These are phyloP conservation scores for Philonicus albiceps DNA, from an alignment of 2,888 invertebrate species.

Conservation along the genomic window DNA sequence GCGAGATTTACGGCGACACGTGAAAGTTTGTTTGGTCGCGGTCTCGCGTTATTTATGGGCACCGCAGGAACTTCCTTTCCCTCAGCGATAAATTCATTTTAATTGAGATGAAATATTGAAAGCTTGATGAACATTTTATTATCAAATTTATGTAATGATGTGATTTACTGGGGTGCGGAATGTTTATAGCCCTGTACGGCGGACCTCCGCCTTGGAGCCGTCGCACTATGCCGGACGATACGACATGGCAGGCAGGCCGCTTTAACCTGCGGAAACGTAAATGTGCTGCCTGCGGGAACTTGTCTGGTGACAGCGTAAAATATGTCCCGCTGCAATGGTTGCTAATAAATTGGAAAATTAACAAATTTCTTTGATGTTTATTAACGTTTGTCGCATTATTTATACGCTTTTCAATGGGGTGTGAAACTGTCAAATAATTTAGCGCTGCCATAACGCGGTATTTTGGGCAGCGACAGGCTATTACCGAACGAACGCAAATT, in stretches of 20 bases:
- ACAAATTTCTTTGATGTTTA: slow-evolving; percentile 38
- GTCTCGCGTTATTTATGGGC: slow-evolving; percentile 38
- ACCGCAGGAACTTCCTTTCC: slow-evolving; percentile 14
- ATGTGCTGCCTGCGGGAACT: slow-evolving; percentile 10
- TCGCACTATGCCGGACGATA: background rate
- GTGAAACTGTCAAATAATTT: slow-evolving; percentile 25
- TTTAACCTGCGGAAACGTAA: slow-evolving; percentile 8
- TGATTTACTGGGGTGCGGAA: slow-evolving; percentile 37
- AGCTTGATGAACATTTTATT: slow-evolving; percentile 38
- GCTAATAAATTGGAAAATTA: slow-evolving; percentile 31
- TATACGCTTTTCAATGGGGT: slow-evolving; percentile 24
- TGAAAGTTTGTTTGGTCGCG: slow-evolving; percentile 43
- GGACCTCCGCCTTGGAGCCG: slow-evolving; percentile 9
- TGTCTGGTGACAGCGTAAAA: slow-evolving; percentile 12
- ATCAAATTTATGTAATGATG: slow-evolving; percentile 33
- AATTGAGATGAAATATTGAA: slow-evolving; percentile 43
- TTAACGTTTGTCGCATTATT: slow-evolving; percentile 1
- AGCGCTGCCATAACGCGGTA: background rate
- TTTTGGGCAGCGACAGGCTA: background rate
- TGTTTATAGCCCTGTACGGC: background rate
- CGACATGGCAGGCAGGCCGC: background rate
- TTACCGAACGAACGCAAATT: background rate
- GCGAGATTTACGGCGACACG: slow-evolving; percentile 37
- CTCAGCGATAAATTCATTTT: slow-evolving; percentile 34
- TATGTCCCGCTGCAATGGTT: background rate